phyloP scores from a whole-genome alignment of 2,888 invertebrate genomes.

The Carabus problematicus region DNA sequence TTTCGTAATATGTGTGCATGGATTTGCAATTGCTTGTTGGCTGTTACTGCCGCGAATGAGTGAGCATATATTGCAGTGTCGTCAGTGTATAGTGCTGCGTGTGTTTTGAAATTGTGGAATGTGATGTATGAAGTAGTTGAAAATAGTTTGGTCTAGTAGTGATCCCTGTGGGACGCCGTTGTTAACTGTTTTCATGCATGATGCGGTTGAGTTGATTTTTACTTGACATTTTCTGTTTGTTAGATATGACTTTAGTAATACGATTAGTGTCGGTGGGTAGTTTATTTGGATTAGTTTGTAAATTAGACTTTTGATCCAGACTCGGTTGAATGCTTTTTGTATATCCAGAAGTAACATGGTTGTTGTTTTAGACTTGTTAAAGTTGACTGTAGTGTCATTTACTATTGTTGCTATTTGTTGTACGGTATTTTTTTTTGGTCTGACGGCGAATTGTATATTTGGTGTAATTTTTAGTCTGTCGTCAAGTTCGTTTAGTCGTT shows the following conservation, averaged over 20 bases:
- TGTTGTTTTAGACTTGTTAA: constrained; percentile 46
- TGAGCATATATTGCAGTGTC: constrained; percentile 47
- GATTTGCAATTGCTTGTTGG: constrained; percentile 46
- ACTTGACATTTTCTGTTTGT: constrained; percentile 45
- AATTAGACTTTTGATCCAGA: constrained; percentile 50
- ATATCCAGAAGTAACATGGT: constrained; percentile 49
- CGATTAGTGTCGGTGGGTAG: constrained; percentile 46
- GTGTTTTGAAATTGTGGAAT: constrained; percentile 41
- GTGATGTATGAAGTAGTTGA: constrained; percentile 44
- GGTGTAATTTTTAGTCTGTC: constrained; percentile 41
- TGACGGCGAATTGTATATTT: constrained; percentile 49
- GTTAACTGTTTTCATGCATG: constrained; percentile 21
- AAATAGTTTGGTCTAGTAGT: constrained; percentile 45
- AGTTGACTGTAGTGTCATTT: constrained; percentile 45
- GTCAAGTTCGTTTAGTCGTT: constrained; percentile 43
- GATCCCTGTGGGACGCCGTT: constrained; percentile 44
- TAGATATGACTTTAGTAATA: constrained; percentile 48
- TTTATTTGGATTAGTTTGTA: constrained; percentile 48
- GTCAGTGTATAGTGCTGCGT: constrained; percentile 45
- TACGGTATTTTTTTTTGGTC: constrained; percentile 47
- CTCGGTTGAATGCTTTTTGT: constrained; percentile 51
- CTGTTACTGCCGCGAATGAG: constrained; percentile 44
- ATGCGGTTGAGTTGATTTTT: constrained; percentile 29
- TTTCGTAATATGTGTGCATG: constrained; percentile 21
- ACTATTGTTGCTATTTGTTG: constrained; percentile 48